These are phyloP conservation scores for Furcifer pardalis DNA, from an alignment of 2,797 vertebrate species.

Conservation along the genomic window DNA sequence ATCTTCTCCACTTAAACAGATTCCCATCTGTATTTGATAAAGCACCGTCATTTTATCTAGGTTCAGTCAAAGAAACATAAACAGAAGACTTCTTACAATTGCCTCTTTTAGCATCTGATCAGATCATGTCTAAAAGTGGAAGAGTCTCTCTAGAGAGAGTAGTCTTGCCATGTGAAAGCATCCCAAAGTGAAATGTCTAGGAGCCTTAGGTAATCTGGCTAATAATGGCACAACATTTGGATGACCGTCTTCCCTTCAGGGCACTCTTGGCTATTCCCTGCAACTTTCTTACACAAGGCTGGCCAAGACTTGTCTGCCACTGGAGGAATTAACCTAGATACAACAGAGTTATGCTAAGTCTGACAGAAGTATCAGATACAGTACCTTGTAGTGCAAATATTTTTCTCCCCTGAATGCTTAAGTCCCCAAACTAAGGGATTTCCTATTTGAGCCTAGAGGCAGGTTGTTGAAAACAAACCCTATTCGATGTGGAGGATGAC, in stretches of 20 bases:
- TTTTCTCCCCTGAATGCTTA: background rate
- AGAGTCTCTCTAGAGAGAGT: background rate
- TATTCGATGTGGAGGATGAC: background rate
- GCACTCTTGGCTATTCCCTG: background rate
- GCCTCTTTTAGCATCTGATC: background rate
- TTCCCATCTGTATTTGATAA: background rate
- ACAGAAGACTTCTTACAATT: background rate
- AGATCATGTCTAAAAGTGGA: background rate
- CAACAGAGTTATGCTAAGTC: background rate
- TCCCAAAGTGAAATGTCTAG: background rate
- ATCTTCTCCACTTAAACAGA: background rate
- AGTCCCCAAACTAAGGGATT: background rate
- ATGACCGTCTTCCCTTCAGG: background rate
- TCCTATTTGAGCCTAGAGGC: background rate
- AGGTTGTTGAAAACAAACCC: background rate
- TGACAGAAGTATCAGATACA: background rate
- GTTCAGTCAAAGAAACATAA: background rate
- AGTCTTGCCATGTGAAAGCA: background rate
- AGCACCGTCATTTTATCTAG: background rate
- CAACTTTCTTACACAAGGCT: background rate
- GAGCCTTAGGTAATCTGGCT: background rate
- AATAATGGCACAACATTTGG: background rate
- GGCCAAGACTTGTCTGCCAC: background rate
- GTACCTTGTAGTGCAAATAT: background rate
- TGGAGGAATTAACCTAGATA: background rate